These are phyloP conservation scores for Malurus splendens DNA, from an alignment of 2,797 vertebrate species.

Conservation along the genomic window DNA sequence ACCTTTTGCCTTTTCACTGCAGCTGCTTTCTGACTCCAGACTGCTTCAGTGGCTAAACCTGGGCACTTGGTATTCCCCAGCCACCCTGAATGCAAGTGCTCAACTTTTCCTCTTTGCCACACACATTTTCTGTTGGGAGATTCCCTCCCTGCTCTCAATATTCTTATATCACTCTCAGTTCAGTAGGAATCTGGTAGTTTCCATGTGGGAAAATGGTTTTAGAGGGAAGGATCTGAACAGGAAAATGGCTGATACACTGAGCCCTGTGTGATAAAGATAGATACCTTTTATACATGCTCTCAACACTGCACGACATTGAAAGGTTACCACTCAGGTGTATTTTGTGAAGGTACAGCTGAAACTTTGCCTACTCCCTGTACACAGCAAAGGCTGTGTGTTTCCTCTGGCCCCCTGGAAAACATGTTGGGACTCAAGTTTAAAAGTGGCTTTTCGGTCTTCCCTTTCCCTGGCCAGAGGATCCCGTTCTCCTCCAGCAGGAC, in stretches of 20 bases:
- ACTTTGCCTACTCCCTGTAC: not conserved
- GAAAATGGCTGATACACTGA: not conserved
- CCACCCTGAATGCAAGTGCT: not conserved
- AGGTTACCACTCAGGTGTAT: not conserved
- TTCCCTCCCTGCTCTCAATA: not conserved
- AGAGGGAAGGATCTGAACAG: not conserved
- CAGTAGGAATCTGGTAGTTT: not conserved
- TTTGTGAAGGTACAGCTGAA: not conserved
- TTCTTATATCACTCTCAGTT: not conserved
- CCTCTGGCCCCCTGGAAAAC: not conserved
- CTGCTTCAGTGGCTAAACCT: not conserved
- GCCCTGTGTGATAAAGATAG: not conserved
- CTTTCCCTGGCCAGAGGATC: not conserved
- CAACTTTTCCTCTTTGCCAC: not conserved
- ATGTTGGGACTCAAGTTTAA: not conserved
- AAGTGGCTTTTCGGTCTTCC: not conserved
- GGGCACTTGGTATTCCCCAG: not conserved
- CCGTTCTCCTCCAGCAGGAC: not conserved
- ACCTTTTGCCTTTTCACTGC: not conserved
- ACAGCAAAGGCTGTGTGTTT: accelerated
- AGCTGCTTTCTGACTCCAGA: not conserved
- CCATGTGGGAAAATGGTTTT: not conserved
- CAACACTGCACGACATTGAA: not conserved
- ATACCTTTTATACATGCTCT: not conserved
- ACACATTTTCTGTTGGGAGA: not conserved